Percentiles rank a stretch among this genome's conserved stretches.
Conservation (phyloP, 2,113 vertebrate genomes). For the Pycnonotus jocosus region DNA sequence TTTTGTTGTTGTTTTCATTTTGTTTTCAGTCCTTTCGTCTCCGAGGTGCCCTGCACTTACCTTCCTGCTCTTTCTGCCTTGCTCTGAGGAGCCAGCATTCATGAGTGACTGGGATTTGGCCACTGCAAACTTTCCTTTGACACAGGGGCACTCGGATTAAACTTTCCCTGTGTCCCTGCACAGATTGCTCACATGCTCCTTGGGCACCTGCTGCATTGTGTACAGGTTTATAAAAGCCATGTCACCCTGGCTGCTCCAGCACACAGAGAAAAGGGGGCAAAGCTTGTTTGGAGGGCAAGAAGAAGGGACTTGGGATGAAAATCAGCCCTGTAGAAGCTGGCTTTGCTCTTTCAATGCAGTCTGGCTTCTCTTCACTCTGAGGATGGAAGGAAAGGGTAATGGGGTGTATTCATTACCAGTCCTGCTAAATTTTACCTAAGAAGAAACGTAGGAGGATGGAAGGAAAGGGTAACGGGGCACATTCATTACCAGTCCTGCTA, state of each 20-base stretch:
- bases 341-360: background rate
- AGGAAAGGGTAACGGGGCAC: no score
- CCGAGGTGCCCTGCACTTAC: background rate
- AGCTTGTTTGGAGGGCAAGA: background rate
- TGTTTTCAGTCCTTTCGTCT: slow-evolving; percentile 35
- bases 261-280: background rate
- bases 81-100: background rate
- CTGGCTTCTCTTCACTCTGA: background rate
- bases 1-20: background rate
- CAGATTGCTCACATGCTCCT: background rate
- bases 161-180: background rate
- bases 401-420: background rate
- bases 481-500: background rate
- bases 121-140: background rate
- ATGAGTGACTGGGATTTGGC: background rate
- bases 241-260: background rate
- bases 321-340: background rate
- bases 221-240: background rate
- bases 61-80: slow-evolving; percentile 11
- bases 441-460: background rate
- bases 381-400: background rate
- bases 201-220: background rate
- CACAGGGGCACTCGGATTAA: background rate
- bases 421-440: background rate
- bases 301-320: background rate